A percentile compares a stretch with the other conserved stretches of the same genome.
These are phyloP conservation scores for Epizoanthus ramosus DNA, from an alignment of 92 coral and sea anemone genomes.

Conservation along the genomic window DNA sequence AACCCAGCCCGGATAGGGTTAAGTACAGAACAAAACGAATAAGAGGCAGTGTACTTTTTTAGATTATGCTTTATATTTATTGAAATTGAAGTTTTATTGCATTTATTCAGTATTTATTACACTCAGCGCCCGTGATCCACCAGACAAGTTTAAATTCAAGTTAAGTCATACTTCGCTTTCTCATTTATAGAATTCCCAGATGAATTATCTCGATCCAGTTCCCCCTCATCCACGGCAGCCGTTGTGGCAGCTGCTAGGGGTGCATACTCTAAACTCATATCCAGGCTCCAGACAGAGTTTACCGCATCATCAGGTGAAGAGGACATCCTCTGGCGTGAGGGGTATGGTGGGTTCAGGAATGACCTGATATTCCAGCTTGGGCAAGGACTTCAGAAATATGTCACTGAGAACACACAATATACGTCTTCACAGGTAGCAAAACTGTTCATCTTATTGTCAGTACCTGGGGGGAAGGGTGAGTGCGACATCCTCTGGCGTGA, in stretches of 20 bases:
- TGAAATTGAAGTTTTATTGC: too few species aligned
- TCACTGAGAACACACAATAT: constrained; percentile 53
- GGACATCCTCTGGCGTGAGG: constrained; percentile 67
- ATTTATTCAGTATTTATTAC: too few species aligned
- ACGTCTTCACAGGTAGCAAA: constrained; percentile 76
- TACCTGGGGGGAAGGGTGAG: constrained; percentile 39
- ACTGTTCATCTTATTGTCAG: neutral
- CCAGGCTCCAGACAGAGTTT: constrained; percentile 90
- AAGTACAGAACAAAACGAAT: too few species aligned
- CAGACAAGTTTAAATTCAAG: neutral
- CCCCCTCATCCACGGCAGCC: constrained; percentile 43
- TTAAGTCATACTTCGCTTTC: neutral
- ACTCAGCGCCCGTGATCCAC: too few species aligned
- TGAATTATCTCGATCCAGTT: constrained; percentile 29
- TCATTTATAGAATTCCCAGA: constrained; percentile 1
- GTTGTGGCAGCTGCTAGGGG: constrained; percentile 76
- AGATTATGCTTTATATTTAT: too few species aligned
- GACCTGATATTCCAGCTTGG: constrained; percentile 78
- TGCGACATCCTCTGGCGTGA: constrained; percentile 66
- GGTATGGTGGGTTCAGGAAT: constrained; percentile 67
- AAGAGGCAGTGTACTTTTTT: too few species aligned
- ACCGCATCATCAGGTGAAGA: constrained; percentile 65
- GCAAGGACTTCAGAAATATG: constrained; percentile 77
- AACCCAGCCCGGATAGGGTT: too few species aligned
- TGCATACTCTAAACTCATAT: constrained; percentile 80